Percentiles rank a stretch among this genome's conserved stretches.
Conservation (phyloP, 2,113 vertebrate genomes). For the Bucco capensis region DNA sequence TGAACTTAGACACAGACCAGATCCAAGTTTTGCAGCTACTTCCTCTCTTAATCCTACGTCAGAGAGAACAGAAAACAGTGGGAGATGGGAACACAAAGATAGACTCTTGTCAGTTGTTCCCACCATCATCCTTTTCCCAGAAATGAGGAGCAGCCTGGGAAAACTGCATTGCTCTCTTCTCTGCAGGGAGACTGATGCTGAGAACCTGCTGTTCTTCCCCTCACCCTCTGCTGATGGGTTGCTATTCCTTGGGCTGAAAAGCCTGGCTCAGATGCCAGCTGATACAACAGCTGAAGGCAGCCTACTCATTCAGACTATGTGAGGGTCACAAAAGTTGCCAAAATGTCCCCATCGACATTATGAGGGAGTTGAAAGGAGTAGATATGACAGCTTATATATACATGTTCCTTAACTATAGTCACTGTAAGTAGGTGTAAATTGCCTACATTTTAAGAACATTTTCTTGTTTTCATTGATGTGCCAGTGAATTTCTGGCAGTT, state of each 20-base stretch:
- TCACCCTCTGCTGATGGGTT: rapidly evolving
- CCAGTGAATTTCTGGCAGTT: conserved; percentile 36
- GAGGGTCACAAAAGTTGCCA: conserved; percentile 2
- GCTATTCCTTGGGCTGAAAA: not conserved
- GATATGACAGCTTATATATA: conserved; percentile 8
- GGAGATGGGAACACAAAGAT: not conserved
- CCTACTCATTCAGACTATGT: not conserved
- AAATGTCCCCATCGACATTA: not conserved
- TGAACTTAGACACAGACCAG: not conserved
- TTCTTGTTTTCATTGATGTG: conserved; percentile 34
- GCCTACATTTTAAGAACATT: conserved; percentile 41
- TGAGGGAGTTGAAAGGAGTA: not conserved
- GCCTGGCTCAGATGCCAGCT: not conserved
- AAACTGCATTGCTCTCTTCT: rapidly evolving
- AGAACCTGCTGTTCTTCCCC: not conserved
- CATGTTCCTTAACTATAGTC: not conserved
- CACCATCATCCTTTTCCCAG: not conserved
- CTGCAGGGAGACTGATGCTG: rapidly evolving
- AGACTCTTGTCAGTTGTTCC: rapidly evolving
- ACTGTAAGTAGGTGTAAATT: conserved; percentile 51
- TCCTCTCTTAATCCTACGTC: not conserved
- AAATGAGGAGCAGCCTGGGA: not conserved
- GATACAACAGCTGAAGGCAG: not conserved
- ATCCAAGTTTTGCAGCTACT: not conserved
- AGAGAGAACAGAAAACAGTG: not conserved